phyloP scores from a whole-genome alignment of 2,888 invertebrate genomes.

The Chromoteleia sp. region DNA sequence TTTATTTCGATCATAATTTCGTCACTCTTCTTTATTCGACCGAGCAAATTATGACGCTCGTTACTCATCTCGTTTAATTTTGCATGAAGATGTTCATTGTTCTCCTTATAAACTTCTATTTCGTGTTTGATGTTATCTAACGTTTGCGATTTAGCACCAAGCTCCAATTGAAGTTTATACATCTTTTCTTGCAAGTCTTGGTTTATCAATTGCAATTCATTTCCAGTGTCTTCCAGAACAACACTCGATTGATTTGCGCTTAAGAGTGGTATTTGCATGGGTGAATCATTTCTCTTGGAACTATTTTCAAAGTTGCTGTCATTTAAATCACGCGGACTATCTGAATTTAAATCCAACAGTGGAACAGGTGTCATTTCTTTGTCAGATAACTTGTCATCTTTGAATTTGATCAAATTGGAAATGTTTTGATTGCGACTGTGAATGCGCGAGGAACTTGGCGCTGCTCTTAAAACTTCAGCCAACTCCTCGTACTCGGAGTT shows the following conservation, averaged over 20 bases:
- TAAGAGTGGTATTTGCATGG: slow-evolving; percentile 9
- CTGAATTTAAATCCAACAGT: slow-evolving; percentile 77
- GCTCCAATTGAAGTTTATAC: slow-evolving; percentile 86
- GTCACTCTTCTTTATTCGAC: slow-evolving; percentile 50
- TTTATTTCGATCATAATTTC: slow-evolving; percentile 50
- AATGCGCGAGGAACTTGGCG: slow-evolving; percentile 73
- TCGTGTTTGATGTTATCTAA: slow-evolving; percentile 86
- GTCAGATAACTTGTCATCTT: slow-evolving; percentile 8
- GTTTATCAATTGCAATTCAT: slow-evolving; percentile 40
- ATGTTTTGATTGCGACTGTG: slow-evolving; percentile 65
- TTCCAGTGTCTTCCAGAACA: background rate
- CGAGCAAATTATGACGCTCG: slow-evolving; percentile 75
- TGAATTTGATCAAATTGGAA: slow-evolving; percentile 21
- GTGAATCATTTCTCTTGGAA: slow-evolving; percentile 20
- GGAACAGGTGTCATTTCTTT: slow-evolving; percentile 75
- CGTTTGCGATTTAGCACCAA: slow-evolving; percentile 84
- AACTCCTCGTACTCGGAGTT: slow-evolving; percentile 89
- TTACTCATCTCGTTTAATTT: slow-evolving; percentile 86
- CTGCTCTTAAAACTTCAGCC: slow-evolving; percentile 78
- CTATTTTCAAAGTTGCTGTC: slow-evolving; percentile 27
- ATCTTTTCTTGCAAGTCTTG: slow-evolving; percentile 85
- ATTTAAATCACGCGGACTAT: slow-evolving; percentile 69
- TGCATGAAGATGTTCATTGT: slow-evolving; percentile 82
- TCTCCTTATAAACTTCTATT: slow-evolving; percentile 80
- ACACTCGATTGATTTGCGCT: slow-evolving; percentile 16